phyloP scores from a whole-genome alignment of 2,113 vertebrate species.

The Emydura subglobosa region DNA sequence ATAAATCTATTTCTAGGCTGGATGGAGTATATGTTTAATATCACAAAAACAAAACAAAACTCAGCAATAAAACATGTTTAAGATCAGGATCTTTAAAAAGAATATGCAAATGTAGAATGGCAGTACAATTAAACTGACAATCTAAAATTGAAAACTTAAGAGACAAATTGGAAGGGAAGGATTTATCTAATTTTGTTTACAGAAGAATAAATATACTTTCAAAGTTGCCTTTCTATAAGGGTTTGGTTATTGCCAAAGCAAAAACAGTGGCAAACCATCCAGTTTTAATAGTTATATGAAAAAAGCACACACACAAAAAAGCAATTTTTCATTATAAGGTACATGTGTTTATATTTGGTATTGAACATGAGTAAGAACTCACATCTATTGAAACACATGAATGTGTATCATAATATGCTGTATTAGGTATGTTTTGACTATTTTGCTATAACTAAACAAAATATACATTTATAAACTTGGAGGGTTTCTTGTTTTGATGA shows the following conservation, averaged over 20 bases:
- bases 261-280: not conserved
- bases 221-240: not conserved
- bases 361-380: not conserved
- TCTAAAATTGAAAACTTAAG: not conserved
- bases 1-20: not conserved
- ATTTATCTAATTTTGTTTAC: not conserved
- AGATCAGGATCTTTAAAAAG: not conserved
- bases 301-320: not conserved
- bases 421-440: not conserved
- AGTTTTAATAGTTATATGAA: not conserved
- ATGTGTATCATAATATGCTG: not conserved
- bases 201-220: not conserved
- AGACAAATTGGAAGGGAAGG: not conserved
- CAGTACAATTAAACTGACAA: not conserved
- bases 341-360: not conserved
- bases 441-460: not conserved
- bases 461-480: not conserved
- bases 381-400: not conserved
- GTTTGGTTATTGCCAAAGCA: not conserved
- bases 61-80: not conserved
- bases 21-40: not conserved
- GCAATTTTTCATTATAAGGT: not conserved
- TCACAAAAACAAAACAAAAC: not conserved
- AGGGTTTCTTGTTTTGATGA: constrained; percentile 8
- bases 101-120: not conserved